Conservation (phyloP, 2,888 invertebrate genomes). For the Mamestra brassicae region DNA sequence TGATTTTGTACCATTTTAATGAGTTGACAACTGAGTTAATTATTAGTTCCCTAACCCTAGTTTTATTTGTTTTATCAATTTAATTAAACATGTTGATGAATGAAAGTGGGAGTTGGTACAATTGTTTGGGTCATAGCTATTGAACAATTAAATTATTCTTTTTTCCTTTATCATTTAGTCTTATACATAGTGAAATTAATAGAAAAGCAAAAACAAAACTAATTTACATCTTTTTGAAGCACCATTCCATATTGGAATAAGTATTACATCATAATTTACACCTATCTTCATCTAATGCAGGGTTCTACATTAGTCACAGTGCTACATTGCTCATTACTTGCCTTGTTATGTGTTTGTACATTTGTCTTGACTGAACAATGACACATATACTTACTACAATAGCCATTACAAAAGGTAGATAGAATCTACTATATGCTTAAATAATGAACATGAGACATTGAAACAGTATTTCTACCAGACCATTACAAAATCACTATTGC, state of each 20-base stretch:
- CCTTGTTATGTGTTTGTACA: background rate
- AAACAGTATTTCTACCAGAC: background rate
- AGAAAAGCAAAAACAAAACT: no score
- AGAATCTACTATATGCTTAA: background rate
- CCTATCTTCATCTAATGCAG: background rate
- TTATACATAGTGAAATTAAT: background rate
- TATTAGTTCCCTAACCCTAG: constrained; percentile 9
- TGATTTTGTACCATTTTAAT: constrained; percentile 24
- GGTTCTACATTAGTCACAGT: background rate
- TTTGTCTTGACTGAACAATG: background rate
- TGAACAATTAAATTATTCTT: background rate
- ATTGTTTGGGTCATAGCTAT: background rate
- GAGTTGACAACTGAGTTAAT: constrained; percentile 14
- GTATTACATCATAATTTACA: constrained; percentile 19
- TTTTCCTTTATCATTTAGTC: background rate
- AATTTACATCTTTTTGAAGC: background rate
- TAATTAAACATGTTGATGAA: background rate
- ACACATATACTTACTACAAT: background rate
- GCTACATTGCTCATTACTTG: constrained; percentile 12
- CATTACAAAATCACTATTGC: background rate
- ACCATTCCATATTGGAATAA: background rate
- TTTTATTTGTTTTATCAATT: background rate
- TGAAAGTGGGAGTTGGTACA: no score
- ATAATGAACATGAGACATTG: background rate
- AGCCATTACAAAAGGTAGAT: background rate